Evolutionary conservation across 2,888 invertebrate species (phyloP), one percentile per base, ranked within the genome.

Genomic region (Lucinisca nassula): DNA sequence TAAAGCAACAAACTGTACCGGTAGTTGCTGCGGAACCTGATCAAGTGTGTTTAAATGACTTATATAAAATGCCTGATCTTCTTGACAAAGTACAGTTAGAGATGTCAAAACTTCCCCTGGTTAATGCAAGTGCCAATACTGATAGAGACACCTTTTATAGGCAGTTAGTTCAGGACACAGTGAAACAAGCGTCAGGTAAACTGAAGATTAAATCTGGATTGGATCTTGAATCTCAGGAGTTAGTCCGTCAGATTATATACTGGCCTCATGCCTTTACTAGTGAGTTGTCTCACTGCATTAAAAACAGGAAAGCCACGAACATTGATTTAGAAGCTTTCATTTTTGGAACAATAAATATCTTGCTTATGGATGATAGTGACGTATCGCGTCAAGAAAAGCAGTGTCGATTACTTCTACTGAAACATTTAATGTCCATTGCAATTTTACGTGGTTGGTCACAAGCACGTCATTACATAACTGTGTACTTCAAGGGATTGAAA

Each of bases 181-280:
- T 76, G 0, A 55, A 55, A n/a, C 55, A 76, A 35, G 76, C 75
- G 24, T 55, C 32, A 35, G 76, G 76, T 76, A 76, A 76, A 55
- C 32, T 76, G 21, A 76, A 76, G 24, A 55, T 76, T 32, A 76
- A 76, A 55, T 76, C 76, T 17, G 76, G 55, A 10, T n/a, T 76
- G 24, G 51, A 76, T 30, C 30, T 55, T 3, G 76, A 76, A 30
- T 55, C 55, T 21, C 76, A 76, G 55, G 76, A 76, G 40, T 24
- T 21, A n/a, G 76, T 76, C 3, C n/a, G 76, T 10, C 51, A 14
- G 6, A 37, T 76, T 30, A 32, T 76, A 6, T 76, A 55, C n/a
- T 76, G 51, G 55, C 76, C 76, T n/a, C 76, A 76, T 76, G 76
- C 55, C 3, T 76, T 76, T 8, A 76, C 76, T n/a, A 55, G 76